A percentile compares a stretch with the other conserved stretches of the same genome.
Conservation (phyloP, 2,888 invertebrate genomes). For the Perdita meconis region DNA sequence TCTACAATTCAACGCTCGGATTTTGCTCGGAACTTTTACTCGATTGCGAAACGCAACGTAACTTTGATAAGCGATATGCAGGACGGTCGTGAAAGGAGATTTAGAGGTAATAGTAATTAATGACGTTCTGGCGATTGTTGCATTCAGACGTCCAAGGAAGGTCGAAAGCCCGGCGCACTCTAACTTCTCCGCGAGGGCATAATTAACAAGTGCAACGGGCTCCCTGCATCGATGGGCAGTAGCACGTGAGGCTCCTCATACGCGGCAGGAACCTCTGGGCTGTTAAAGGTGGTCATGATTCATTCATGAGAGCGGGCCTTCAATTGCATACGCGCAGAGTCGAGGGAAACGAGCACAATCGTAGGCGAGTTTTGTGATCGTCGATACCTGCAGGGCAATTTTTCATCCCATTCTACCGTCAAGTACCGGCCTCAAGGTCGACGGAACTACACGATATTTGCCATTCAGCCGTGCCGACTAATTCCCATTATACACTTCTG, state of each 20-base stretch:
- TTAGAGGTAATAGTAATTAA: slow-evolving; percentile 39
- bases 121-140: slow-evolving; percentile 66
- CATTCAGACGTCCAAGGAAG: slow-evolving; percentile 28
- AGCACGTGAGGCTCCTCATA: slow-evolving; percentile 54
- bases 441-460: slow-evolving; percentile 29
- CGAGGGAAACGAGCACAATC: slow-evolving; percentile 53
- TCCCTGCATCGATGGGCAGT: slow-evolving; percentile 58
- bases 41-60: background rate
- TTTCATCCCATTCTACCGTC: slow-evolving; percentile 38
- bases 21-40: background rate
- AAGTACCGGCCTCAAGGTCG: slow-evolving; percentile 47
- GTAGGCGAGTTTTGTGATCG: slow-evolving; percentile 48
- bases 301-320: slow-evolving; percentile 66
- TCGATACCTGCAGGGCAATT: slow-evolving; percentile 43
- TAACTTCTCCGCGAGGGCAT: slow-evolving; percentile 42
- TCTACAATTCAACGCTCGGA: background rate
- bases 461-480: slow-evolving; percentile 19
- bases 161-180: slow-evolving; percentile 17
- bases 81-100: background rate
- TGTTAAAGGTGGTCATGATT: slow-evolving; percentile 63
- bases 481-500: slow-evolving; percentile 17
- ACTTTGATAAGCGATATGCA: background rate
- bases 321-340: slow-evolving; percentile 51
- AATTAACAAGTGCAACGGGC: slow-evolving; percentile 65
- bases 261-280: slow-evolving; percentile 50